Conservation (phyloP, 1,140 invertebrate genomes). For the Drosophila biarmipes region DNA sequence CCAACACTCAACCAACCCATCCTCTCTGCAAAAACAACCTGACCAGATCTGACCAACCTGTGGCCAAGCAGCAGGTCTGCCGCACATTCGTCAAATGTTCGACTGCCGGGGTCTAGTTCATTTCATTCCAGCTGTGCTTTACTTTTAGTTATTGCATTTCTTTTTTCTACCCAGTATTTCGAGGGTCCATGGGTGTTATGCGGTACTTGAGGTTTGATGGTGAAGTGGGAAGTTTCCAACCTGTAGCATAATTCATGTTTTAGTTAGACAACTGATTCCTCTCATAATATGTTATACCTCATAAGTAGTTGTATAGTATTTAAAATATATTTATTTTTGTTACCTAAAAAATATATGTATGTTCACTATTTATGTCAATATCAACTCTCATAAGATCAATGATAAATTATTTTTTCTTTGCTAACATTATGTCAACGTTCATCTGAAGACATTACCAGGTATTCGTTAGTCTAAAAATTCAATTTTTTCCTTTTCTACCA, state of each 20-base stretch:
- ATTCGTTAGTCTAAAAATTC: not conserved
- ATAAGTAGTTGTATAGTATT: too few relatives aligned
- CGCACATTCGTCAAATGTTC: constrained; percentile 70
- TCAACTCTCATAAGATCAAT: too few relatives aligned
- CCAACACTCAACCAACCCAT: constrained; percentile 3
- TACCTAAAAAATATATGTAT: too few relatives aligned
- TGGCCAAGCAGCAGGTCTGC: constrained; percentile 55
- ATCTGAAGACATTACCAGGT: not conserved
- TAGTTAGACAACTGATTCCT: too few relatives aligned
- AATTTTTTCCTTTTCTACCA: constrained; percentile 1
- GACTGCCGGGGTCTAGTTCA: constrained; percentile 37
- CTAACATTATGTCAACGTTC: too few relatives aligned
- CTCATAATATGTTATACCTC: too few relatives aligned
- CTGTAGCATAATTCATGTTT: too few relatives aligned
- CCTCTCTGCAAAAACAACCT: constrained; percentile 23
- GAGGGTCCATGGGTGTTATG: not conserved
- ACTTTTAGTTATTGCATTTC: constrained; percentile 7
- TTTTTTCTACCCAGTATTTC: constrained; percentile 3
- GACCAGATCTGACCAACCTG: constrained; percentile 62
- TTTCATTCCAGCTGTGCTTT: constrained; percentile 26
- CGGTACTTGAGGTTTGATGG: not conserved
- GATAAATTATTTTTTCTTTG: too few relatives aligned
- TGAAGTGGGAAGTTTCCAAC: too few relatives aligned
- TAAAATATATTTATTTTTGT: too few relatives aligned
- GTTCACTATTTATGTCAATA: too few relatives aligned